Evolutionary conservation across 1,140 invertebrate genomes (phyloP), one percentile per base, ranked within the genome.

Genomic region (Calephelis nemesis): DNA sequence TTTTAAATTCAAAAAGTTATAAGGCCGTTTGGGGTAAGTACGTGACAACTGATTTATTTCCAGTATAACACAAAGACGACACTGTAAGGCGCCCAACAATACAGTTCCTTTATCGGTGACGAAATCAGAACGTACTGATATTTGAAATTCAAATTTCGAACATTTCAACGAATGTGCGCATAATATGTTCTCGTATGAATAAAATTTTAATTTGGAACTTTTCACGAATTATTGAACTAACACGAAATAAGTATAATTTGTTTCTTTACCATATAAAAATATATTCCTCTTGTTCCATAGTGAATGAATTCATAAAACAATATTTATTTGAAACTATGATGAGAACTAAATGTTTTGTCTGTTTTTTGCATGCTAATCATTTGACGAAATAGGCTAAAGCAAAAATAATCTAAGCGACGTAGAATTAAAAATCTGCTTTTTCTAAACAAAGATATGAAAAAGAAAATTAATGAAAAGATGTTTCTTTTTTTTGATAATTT

Each of bases 121-220:
- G 47, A 64, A 64, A 64, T 64, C 63, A 64, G 63, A 64, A 47
- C 63, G 63, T 48, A 64, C 47, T 64, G 15, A 30, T 49, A 64
- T 64, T 64, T 64, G 45, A 64, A 64, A 48, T 64, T 64, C 47
- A 64, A 64, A 64, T 64, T 64, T 64, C 47, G 45, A 64, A 48
- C 63, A 47, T 47, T 30, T 63, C 47, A 52, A 52, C 50, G 50
- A 52, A 52, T 52, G 50, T 52, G 50, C 50, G 50, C 50, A 52
- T 52, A 52, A 52, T 52, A 8, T 52, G 50, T 52, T 52, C 50
- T 15, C 9, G 13, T 52, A 15, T 52, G 50, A 52, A 52, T 19
- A 15, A 12, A 12, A 52, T 52, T 52, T 52, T 15, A 52, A 52
- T 52, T 52, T 52, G 3, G 50, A 15, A 52, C n/a, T 19, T n/a